These are phyloP conservation scores for Scylla paramamosain DNA, from an alignment of 1,140 invertebrate species.

Conservation along the genomic window DNA sequence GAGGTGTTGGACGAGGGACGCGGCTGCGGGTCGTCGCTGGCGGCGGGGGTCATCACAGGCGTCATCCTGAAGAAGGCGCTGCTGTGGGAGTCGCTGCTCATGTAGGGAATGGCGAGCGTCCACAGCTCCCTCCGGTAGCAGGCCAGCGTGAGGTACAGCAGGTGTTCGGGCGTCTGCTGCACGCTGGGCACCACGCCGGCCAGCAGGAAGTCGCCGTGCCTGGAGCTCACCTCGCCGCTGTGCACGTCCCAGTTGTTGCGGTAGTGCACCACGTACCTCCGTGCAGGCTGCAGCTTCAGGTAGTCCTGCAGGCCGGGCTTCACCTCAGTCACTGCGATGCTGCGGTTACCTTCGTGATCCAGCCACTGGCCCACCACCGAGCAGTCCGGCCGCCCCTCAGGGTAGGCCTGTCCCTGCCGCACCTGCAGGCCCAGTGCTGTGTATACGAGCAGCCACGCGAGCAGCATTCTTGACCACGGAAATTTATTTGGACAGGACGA, in stretches of 20 bases:
- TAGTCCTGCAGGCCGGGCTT: neutral
- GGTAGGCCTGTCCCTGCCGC: neutral
- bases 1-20: neutral
- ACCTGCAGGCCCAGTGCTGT: neutral
- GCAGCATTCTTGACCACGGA: neutral
- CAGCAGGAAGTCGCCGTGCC: neutral
- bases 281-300: neutral
- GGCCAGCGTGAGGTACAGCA: neutral
- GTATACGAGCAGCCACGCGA: neutral
- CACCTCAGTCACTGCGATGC: neutral
- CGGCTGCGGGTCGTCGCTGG: neutral
- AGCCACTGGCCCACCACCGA: neutral
- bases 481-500: too few relatives aligned
- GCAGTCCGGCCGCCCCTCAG: neutral
- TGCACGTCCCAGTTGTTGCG: neutral
- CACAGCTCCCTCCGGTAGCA: neutral
- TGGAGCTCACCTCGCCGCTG: neutral
- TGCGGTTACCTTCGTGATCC: neutral
- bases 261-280: neutral
- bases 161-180: neutral
- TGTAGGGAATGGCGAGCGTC: neutral
- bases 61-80: constrained; percentile 11
- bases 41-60: neutral
- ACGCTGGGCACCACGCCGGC: neutral
- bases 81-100: neutral